Evolutionary conservation across 2,888 invertebrate genomes (phyloP), one percentile per base, ranked within the genome.

Genomic region (Hanleya hanleyi): DNA sequence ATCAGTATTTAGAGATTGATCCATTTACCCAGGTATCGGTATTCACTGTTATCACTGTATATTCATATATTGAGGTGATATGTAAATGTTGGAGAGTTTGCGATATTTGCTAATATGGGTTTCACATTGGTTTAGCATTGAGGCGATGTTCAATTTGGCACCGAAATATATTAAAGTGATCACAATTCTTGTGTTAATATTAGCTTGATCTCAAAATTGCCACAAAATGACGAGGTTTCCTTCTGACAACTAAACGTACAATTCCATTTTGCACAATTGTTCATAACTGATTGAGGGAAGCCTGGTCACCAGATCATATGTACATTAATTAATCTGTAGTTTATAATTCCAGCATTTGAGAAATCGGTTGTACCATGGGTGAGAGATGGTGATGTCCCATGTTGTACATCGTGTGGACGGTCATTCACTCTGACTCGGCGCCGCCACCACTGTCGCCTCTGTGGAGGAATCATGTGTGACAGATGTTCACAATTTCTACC

Each of bases 361-460:
- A 93, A 93, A 84, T 88, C 91, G 4, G 91, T 94, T 72, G 98
- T 99, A 4, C 95, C 95, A 38, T 99, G 99, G 99, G 92, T 97
- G 61, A 96, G 97, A 86, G 99, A 99, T 41, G 94, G 94, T 65
- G 95, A 95, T 69, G 97, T 97, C 0, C 95, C 94, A 77, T 91
- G 96, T 9, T 99, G 99, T 89, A 97, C 97, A 0, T 95, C 94
- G 80, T 99, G 99, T 92, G 96, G 97, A 0, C 94, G 94, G 87
- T 93, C 94, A 62, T 99, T 99, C 91, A 81, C 88, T n/a, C 91
- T 97, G 72, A 94, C 97, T 0, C 92, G 96, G 73, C 92, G 99
- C 78, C 96, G 97, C 89, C 99, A 99, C 91, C 99, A 99, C 91
- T 99, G 99, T 88, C 93, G 98, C 76, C 92, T 99, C 3, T 99